A percentile compares a stretch with the other conserved stretches of the same genome.
Evolutionary conservation across 2,888 invertebrate genomes (phyloP).

Genomic region (Dolichomitus sp.): DNA sequence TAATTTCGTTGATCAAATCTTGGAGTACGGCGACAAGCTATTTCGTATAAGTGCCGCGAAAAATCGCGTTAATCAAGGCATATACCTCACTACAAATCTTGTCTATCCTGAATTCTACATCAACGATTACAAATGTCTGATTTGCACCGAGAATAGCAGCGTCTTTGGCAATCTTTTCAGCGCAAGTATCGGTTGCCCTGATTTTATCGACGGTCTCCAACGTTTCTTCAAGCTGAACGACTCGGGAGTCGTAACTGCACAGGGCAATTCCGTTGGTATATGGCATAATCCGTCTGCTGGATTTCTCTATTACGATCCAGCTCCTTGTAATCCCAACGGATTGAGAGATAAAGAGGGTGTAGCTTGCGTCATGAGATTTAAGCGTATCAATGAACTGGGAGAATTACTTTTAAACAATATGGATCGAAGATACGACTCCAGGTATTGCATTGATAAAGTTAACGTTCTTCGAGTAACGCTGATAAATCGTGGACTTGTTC

Average conservation of each 20-base stretch:
- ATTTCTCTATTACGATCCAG: constrained; percentile 89
- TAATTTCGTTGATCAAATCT: constrained; percentile 73
- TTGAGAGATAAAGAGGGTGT: constrained; percentile 68
- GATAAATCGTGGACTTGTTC: constrained; percentile 69
- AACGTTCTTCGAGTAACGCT: constrained; percentile 72
- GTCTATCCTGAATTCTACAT: constrained; percentile 80
- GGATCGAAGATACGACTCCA: constrained; percentile 74
- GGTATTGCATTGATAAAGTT: constrained; percentile 79
- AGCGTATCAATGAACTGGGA: constrained; percentile 71
- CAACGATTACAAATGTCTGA: constrained; percentile 76
- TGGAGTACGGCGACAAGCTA: constrained; percentile 79
- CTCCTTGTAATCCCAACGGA: constrained; percentile 88
- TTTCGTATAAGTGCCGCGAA: constrained; percentile 75
- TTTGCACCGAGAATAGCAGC: constrained; percentile 76
- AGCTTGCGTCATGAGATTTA: constrained; percentile 78
- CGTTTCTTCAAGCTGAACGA: constrained; percentile 85
- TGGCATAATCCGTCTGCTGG: constrained; percentile 87
- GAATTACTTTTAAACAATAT: constrained; percentile 75
- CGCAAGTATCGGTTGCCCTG: constrained; percentile 76
- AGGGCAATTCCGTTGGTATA: constrained; percentile 88
- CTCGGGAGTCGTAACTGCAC: constrained; percentile 88
- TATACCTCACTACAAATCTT: constrained; percentile 74
- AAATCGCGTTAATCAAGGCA: constrained; percentile 70
- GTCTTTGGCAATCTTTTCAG: constrained; percentile 78
- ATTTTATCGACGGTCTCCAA: constrained; percentile 81